Evolutionary conservation across 2,113 vertebrate genomes (phyloP).

Genomic region (Cinclus mexicanus): DNA sequence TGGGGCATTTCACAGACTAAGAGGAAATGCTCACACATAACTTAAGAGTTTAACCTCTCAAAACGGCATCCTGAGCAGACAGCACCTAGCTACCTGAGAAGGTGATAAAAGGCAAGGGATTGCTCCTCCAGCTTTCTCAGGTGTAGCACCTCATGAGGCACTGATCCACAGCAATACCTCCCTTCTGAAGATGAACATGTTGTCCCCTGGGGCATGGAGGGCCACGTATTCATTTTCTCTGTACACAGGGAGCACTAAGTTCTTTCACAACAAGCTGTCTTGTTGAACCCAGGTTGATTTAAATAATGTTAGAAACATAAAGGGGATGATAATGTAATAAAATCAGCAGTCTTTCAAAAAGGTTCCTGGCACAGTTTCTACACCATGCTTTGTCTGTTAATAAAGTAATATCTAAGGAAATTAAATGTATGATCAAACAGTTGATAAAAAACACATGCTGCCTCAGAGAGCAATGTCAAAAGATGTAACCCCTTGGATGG

Average conservation of each 20-base stretch:
- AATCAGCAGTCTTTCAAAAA: background rate
- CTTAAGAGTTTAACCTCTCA: background rate
- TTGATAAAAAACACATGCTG: background rate
- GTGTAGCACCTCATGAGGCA: background rate
- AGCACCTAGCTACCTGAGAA: fast-evolving
- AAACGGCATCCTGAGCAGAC: background rate
- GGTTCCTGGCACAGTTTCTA: background rate
- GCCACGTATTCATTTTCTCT: background rate
- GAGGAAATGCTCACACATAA: background rate
- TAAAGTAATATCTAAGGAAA: background rate
- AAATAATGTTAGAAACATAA: background rate
- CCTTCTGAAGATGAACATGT: background rate
- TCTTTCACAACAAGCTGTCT: background rate
- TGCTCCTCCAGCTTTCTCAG: background rate
- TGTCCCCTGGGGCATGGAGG: background rate
- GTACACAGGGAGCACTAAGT: background rate
- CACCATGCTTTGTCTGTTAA: background rate
- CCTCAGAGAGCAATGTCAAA: background rate
- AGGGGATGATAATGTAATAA: background rate
- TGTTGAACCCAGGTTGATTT: background rate
- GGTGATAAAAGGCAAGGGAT: background rate
- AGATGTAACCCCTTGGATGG: background rate
- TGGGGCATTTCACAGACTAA: background rate
- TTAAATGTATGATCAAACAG: background rate
- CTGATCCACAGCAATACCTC: background rate